These are phyloP conservation scores for Bugula neritina DNA, from an alignment of 2,888 invertebrate species.

Conservation along the genomic window DNA sequence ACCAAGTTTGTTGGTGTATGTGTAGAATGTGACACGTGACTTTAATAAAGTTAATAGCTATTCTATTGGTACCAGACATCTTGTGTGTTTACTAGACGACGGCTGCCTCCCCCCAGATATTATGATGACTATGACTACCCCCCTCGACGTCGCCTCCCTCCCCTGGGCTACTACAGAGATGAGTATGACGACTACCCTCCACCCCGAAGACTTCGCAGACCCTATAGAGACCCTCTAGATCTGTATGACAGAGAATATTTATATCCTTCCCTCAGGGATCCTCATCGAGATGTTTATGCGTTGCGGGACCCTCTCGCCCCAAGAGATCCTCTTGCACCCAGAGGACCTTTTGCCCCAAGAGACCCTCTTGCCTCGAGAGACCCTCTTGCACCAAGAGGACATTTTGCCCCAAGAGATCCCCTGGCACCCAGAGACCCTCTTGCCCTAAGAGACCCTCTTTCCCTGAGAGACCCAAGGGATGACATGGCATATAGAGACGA, in stretches of 20 bases:
- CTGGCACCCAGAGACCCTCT: not conserved
- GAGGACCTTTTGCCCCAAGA: not conserved
- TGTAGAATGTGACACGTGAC: no score
- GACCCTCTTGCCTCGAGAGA: not conserved
- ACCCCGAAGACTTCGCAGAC: not conserved
- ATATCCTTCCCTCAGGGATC: no score
- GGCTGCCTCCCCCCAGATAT: constrained; percentile 13
- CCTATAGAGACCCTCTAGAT: not conserved
- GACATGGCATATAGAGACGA: not conserved
- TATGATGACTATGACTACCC: not conserved
- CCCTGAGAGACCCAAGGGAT: not conserved
- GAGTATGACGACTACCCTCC: not conserved
- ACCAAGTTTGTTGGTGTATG: no score
- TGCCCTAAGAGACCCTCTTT: not conserved
- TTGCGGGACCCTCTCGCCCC: not conserved
- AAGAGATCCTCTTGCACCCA: not conserved
- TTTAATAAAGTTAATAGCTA: no score
- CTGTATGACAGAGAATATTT: no score
- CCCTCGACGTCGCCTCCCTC: not conserved
- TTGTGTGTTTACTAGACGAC: constrained; percentile 1
- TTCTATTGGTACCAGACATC: no score
- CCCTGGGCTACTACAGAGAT: not conserved
- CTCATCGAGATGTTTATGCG: not conserved
- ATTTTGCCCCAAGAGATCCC: not conserved
- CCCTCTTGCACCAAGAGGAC: not conserved